Percentiles rank a stretch among this genome's conserved stretches.
These are phyloP conservation scores for Tretioscincus oriximinensis DNA, from an alignment of 2,113 vertebrate genomes.

Conservation along the genomic window DNA sequence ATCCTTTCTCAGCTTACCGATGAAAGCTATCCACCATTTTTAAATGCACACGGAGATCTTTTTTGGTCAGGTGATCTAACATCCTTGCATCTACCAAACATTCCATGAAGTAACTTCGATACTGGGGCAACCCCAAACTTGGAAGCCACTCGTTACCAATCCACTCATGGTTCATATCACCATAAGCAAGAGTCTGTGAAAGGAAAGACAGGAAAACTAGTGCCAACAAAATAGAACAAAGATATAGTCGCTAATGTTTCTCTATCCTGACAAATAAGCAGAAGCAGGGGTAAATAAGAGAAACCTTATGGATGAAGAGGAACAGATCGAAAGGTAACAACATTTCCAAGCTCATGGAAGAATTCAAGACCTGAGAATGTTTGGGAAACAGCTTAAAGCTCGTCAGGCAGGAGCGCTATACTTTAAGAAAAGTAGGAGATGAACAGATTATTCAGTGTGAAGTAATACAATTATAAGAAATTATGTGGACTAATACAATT, in stretches of 20 bases:
- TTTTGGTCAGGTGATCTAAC: constrained; percentile 98
- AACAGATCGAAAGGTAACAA: neutral
- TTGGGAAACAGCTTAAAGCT: neutral
- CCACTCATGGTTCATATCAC: constrained; percentile 99
- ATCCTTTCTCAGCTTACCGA: constrained; percentile 76
- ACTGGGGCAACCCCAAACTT: constrained; percentile 96
- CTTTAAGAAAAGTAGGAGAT: neutral
- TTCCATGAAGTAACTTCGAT: constrained; percentile 99
- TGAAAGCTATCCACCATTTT: constrained; percentile 99
- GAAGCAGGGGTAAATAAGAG: neutral
- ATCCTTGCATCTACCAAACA: constrained; percentile 98
- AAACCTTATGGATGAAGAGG: neutral
- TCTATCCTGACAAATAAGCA: neutral
- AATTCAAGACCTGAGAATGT: no score
- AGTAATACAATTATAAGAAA: no score
- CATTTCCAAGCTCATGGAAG: no score
- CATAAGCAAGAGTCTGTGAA: constrained; percentile 91
- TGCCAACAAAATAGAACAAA: neutral
- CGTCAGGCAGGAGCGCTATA: neutral
- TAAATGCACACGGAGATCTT: constrained; percentile 96
- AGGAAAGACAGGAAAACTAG: constrained; percentile 40
- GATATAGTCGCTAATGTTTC: neutral
- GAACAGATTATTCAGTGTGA: neutral
- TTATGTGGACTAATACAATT: no score
- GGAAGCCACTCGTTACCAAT: constrained; percentile 99